A percentile compares a stretch with the other conserved stretches of the same genome.
These are phyloP conservation scores for Philereme transversata DNA, from an alignment of 2,888 invertebrate genomes.

Conservation along the genomic window DNA sequence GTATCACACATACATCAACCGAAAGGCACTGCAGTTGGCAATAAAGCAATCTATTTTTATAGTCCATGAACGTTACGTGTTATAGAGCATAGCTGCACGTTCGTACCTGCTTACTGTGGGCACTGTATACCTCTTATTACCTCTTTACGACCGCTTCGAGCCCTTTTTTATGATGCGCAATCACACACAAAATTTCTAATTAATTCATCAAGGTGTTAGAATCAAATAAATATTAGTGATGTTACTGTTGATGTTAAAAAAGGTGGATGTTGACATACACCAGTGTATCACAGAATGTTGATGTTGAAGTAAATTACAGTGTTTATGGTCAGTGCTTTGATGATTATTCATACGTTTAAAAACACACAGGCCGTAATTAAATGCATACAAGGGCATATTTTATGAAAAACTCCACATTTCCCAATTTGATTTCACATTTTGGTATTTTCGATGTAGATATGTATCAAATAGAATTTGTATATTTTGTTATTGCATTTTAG, in stretches of 20 bases:
- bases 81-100: not conserved
- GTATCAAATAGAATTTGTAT: too few species aligned
- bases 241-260: slow-evolving; percentile 34
- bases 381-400: too few species aligned
- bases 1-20: too few species aligned
- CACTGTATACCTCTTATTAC: slow-evolving; percentile 1
- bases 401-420: too few species aligned
- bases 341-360: slow-evolving; percentile 12
- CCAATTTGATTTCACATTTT: too few species aligned
- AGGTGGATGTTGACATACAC: slow-evolving; percentile 26
- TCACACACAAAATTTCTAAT: slow-evolving; percentile 51
- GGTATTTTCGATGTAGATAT: too few species aligned
- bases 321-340: slow-evolving; percentile 16
- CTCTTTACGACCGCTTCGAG: slow-evolving; percentile 19
- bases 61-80: too few species aligned
- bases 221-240: slow-evolving; percentile 53
- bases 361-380: not conserved
- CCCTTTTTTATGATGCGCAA: slow-evolving; percentile 50
- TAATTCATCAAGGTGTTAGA: slow-evolving; percentile 54
- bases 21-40: too few species aligned
- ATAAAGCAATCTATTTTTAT: too few species aligned
- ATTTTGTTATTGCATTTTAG: too few species aligned
- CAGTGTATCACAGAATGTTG: not conserved
- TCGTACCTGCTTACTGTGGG: not conserved
- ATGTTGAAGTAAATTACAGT: slow-evolving; percentile 21